A percentile compares a stretch with the other conserved stretches of the same genome.
Conservation (phyloP, 2,888 invertebrate species). For the Melanostoma scalare region DNA sequence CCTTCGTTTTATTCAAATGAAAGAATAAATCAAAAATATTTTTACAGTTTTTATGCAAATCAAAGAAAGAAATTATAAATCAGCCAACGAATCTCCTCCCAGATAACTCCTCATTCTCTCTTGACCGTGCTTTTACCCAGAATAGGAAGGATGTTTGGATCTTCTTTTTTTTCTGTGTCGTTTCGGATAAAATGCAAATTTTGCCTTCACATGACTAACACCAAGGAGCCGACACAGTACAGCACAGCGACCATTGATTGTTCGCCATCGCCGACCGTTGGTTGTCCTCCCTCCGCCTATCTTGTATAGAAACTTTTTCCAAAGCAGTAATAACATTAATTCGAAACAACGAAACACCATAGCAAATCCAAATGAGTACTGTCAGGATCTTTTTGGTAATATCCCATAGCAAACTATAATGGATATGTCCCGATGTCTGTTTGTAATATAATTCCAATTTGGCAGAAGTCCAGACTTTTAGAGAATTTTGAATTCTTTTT, state of each 20-base stretch:
- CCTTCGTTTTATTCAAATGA: constrained; percentile 59
- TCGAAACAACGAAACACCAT: constrained; percentile 67
- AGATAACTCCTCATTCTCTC: constrained; percentile 27
- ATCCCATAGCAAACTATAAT: constrained; percentile 52
- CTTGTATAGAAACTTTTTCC: constrained; percentile 26
- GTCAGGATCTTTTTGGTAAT: constrained; percentile 63
- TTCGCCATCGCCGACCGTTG: background rate
- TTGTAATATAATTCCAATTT: constrained; percentile 72
- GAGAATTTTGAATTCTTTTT: constrained; percentile 44
- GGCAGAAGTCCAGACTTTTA: constrained; percentile 66
- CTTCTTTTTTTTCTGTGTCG: constrained; percentile 28
- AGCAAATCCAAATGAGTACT: constrained; percentile 62
- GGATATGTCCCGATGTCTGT: constrained; percentile 70
- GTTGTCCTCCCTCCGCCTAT: constrained; percentile 6
- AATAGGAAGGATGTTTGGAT: background rate
- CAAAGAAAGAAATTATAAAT: constrained; percentile 67
- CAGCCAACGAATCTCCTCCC: constrained; percentile 58
- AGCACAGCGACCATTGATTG: constrained; percentile 41
- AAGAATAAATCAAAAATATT: constrained; percentile 67
- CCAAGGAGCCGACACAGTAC: constrained; percentile 3
- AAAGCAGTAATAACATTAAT: constrained; percentile 67
- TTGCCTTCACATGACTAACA: constrained; percentile 17
- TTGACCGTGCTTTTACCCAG: constrained; percentile 24
- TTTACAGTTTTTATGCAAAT: constrained; percentile 72
- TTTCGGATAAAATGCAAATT: constrained; percentile 64